phyloP scores from a whole-genome alignment of 2,113 vertebrate genomes.

The Puma concolor region DNA sequence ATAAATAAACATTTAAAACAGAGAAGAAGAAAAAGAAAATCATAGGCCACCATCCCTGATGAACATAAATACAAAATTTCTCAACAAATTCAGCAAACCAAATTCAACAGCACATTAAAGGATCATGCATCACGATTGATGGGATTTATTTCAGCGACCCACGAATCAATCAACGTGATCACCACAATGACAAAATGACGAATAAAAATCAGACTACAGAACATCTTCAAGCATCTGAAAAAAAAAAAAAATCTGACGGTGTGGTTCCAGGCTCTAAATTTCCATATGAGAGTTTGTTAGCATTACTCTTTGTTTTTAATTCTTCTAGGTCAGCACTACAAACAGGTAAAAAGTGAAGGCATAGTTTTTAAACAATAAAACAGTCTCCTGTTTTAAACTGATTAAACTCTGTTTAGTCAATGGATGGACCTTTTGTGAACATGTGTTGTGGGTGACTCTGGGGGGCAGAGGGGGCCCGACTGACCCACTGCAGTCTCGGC shows the following conservation, averaged over 20 bases:
- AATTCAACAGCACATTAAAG: rapidly evolving
- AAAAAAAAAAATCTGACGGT: not conserved
- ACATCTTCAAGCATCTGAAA: not conserved
- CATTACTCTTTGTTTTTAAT: not conserved
- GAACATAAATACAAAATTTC: rapidly evolving
- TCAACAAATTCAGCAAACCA: not conserved
- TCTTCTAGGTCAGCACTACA: not conserved
- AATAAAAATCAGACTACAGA: rapidly evolving
- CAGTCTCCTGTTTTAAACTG: too few species aligned
- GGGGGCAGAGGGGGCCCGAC: rapidly evolving
- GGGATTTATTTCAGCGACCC: not conserved
- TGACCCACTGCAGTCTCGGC: not conserved
- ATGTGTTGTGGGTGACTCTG: rapidly evolving
- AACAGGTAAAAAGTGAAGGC: not conserved
- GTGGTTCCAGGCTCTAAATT: rapidly evolving
- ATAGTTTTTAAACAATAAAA: not conserved
- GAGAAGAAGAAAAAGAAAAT: not conserved
- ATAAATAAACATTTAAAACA: too few species aligned
- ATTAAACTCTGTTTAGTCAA: not conserved
- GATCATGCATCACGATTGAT: rapidly evolving
- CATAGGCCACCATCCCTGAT: rapidly evolving
- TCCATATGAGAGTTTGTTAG: rapidly evolving
- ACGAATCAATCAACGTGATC: rapidly evolving
- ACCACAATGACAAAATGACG: not conserved
- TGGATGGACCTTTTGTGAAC: rapidly evolving